A percentile compares a stretch with the other conserved stretches of the same genome.
These are phyloP conservation scores for Epinephelus moara DNA, from an alignment of 2,113 vertebrate species.

Conservation along the genomic window DNA sequence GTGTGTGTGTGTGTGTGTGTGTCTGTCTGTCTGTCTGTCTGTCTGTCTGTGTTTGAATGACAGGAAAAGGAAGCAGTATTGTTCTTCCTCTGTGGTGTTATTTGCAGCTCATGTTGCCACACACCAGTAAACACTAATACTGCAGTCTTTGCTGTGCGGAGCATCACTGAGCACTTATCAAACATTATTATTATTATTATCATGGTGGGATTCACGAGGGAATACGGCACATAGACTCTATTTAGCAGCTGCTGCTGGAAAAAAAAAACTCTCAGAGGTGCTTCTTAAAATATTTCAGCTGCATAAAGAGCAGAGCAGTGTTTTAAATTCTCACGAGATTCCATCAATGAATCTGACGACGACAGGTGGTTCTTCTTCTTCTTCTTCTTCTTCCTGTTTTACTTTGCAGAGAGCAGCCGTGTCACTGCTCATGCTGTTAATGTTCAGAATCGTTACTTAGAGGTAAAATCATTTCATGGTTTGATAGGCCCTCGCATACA, in stretches of 20 bases:
- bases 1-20: too few species aligned
- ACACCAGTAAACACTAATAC: background rate
- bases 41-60: background rate
- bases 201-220: background rate
- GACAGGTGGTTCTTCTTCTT: background rate
- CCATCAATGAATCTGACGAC: background rate
- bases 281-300: conserved; percentile 10
- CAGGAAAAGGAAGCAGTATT: background rate
- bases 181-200: background rate
- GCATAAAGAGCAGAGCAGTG: background rate
- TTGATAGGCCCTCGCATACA: too few species aligned
- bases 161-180: background rate
- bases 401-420: background rate
- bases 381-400: background rate
- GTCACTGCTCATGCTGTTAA: background rate
- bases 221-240: background rate
- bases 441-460: background rate
- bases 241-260: conserved; percentile 7
- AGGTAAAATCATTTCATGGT: background rate
- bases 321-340: background rate
- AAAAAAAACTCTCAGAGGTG: background rate
- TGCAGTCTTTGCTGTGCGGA: background rate
- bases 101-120: background rate
- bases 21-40: too few species aligned
- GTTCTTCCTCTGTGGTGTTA: background rate